These are phyloP conservation scores for Amblyteles armatorius DNA, from an alignment of 2,888 invertebrate genomes.

Conservation along the genomic window DNA sequence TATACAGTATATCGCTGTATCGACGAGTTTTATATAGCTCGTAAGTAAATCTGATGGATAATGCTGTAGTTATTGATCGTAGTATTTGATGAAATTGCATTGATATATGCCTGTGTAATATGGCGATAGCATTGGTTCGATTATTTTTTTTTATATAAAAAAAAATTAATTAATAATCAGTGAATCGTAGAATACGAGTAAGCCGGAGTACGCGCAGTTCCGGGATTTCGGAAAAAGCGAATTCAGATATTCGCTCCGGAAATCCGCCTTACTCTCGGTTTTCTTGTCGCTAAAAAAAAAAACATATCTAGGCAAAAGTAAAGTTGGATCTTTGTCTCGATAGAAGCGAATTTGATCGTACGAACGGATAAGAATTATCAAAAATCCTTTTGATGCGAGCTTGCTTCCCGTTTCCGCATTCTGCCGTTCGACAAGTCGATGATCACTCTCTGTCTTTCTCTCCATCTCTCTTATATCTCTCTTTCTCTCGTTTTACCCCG, in stretches of 20 bases:
- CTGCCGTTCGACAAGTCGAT: constrained; percentile 30
- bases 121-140: constrained; percentile 44
- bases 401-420: constrained; percentile 34
- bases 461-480: constrained; percentile 41
- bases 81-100: constrained; percentile 60
- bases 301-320: constrained; percentile 1
- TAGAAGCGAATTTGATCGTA: constrained; percentile 7
- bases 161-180: constrained; percentile 41
- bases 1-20: constrained; percentile 30
- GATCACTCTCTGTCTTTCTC: neutral
- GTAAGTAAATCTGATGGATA: constrained; percentile 53
- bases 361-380: constrained; percentile 7
- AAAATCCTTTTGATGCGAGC: constrained; percentile 13
- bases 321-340: neutral
- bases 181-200: constrained; percentile 43
- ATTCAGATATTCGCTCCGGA: neutral
- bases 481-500: constrained; percentile 50
- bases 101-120: constrained; percentile 55
- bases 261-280: constrained; percentile 34
- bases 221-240: constrained; percentile 9
- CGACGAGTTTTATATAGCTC: constrained; percentile 42
- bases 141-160: constrained; percentile 13
- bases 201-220: constrained; percentile 33
- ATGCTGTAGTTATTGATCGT: constrained; percentile 63
- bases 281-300: constrained; percentile 29